Base-by-base conservation (phyloP, 2,797 vertebrate genomes). In the Urophycis tenuis region DNA sequence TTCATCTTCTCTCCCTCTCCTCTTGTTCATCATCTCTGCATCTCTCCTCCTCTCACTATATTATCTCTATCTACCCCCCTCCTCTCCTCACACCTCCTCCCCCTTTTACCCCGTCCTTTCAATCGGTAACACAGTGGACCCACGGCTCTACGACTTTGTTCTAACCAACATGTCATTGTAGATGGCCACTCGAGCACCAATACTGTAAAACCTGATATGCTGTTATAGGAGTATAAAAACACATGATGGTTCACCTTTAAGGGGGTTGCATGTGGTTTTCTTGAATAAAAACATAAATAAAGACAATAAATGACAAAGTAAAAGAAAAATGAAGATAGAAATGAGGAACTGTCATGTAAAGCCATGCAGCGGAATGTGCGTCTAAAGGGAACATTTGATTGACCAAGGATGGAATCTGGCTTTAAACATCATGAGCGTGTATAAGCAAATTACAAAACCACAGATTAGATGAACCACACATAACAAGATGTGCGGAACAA, bases 401-500 rank as follows among this genome's bases (percentile, higher is more conserved):
- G 86, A 22, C 89, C 89, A 87, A 84, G 81, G 81, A 78, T 76
- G 22, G 92, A 92, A 92, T 89, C 89, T 88, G 6, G 83, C 86
- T 88, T 88, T 89, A 91, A 90, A 91, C 83, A 90, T 88, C 83
- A 88, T 82, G 84, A 90, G 82, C 88, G 84, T 88, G 89, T 89
- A n/a, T n/a, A n/a, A n/a, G 67, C 85, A 91, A 91, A 91, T 91
- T 89, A 90, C 85, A 91, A 91, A 86, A 81, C 83, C 0, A 0
- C 75, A 87, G 90, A 91, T 92, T 92, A 90, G 82, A 89, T 81
- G 78, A 83, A 85, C 81, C 81, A 83, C 83, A 76, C 74, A 84
- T 88, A 89, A 91, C 87, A 87, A 90, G 85, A 90, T 87, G 81
- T 78, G 17, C 78, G 80, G 78, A n/a, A 77, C 83, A 86, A n/a